A percentile compares a stretch with the other conserved stretches of the same genome.
Conservation (phyloP, 2,113 vertebrate genomes). For the Danio rerio region DNA sequence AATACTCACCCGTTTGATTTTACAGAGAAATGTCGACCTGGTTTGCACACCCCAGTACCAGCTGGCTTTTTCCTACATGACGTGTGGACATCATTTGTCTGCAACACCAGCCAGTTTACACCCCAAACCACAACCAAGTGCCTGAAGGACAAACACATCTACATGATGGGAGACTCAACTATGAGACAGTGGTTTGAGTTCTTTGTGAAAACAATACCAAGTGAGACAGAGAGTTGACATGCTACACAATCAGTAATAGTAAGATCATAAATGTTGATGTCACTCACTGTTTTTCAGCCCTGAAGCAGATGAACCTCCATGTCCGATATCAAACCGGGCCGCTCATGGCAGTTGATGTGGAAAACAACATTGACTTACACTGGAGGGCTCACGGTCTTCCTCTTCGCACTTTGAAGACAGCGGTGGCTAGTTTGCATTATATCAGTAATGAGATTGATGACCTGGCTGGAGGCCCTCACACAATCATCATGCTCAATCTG, state of each 20-base stretch:
- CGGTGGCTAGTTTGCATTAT: slow-evolving; percentile 50
- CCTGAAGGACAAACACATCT: slow-evolving; percentile 47
- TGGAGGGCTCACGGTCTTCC: slow-evolving; percentile 61
- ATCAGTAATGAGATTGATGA: slow-evolving; percentile 49
- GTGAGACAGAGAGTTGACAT: not conserved
- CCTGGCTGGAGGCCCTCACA: slow-evolving; percentile 52
- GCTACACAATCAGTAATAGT: too few relatives aligned
- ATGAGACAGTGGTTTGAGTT: slow-evolving; percentile 64
- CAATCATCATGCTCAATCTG: slow-evolving; percentile 53
- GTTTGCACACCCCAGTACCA: slow-evolving; percentile 42
- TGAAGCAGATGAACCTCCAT: slow-evolving; percentile 54
- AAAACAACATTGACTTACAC: slow-evolving; percentile 34
- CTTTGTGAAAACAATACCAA: not conserved
- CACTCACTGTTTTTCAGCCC: slow-evolving; percentile 32
- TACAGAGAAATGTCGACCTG: slow-evolving; percentile 13
- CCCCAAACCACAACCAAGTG: slow-evolving; percentile 20
- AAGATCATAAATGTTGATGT: too few relatives aligned
- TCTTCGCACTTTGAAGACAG: slow-evolving; percentile 22
- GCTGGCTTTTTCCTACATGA: slow-evolving; percentile 52
- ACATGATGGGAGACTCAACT: slow-evolving; percentile 66
- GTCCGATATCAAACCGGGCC: slow-evolving; percentile 39
- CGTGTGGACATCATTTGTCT: slow-evolving; percentile 49
- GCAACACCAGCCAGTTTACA: slow-evolving; percentile 22
- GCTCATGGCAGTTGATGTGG: slow-evolving; percentile 39
- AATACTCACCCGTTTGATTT: not conserved